These are phyloP conservation scores for Gasteruption jaculator DNA, from an alignment of 2,888 invertebrate genomes.

Conservation along the genomic window DNA sequence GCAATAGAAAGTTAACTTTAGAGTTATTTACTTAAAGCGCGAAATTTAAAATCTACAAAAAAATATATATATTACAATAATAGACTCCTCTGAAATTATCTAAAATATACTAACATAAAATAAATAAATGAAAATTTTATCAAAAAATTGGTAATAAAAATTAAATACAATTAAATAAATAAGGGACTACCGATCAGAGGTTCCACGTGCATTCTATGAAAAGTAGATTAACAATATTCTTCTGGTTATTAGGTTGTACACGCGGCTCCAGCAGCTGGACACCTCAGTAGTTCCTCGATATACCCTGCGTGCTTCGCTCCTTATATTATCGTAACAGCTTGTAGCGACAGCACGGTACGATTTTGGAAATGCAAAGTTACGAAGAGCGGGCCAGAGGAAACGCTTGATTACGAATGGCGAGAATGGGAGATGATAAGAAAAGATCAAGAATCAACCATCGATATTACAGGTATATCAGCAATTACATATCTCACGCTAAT, in stretches of 20 bases:
- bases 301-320: conserved; percentile 99
- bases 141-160: no score
- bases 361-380: conserved; percentile 80
- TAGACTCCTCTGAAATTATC: no score
- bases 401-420: conserved; percentile 68
- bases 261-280: conserved; percentile 93
- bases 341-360: conserved; percentile 86
- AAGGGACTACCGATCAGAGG: no score
- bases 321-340: conserved; percentile 92
- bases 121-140: background rate
- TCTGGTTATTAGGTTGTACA: conserved; percentile 64
- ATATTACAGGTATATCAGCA: conserved; percentile 71
- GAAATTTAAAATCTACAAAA: background rate
- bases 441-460: conserved; percentile 62
- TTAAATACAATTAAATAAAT: no score
- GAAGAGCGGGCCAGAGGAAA: conserved; percentile 53
- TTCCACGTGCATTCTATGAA: no score
- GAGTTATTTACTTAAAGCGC: background rate
- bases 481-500: background rate
- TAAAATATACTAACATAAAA: background rate
- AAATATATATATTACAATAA: no score
- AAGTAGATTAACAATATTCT: background rate
- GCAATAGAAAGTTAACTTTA: no score
- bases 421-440: conserved; percentile 88
- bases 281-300: conserved; percentile 94